Evolutionary conservation across 2,797 vertebrate genomes (phyloP).

Genomic region (Knipowitschia caucasica): DNA sequence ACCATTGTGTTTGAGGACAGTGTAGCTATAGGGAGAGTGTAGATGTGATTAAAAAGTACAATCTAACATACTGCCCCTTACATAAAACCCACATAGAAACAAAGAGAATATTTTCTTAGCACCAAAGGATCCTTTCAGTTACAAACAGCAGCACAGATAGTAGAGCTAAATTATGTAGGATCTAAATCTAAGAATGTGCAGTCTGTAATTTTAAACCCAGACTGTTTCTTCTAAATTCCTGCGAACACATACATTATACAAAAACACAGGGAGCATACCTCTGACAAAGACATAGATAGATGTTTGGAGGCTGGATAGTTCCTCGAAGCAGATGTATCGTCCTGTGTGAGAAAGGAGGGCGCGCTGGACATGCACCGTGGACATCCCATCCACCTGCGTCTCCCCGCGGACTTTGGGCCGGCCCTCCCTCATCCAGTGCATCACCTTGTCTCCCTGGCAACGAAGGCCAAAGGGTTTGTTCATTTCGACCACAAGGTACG

Average conservation of each 20-base stretch:
- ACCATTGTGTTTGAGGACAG: too few species aligned
- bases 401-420: slow-evolving; percentile 47
- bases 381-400: slow-evolving; percentile 37
- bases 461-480: slow-evolving; percentile 72
- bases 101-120: not conserved
- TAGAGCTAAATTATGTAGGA: not conserved
- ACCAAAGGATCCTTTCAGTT: not conserved
- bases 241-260: slow-evolving; percentile 1
- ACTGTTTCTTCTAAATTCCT: slow-evolving; percentile 14
- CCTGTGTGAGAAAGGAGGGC: slow-evolving; percentile 75
- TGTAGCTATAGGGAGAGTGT: too few species aligned
- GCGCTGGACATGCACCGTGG: slow-evolving; percentile 44
- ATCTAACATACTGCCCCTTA: too few species aligned
- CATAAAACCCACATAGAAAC: not conserved
- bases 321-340: slow-evolving; percentile 84
- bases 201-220: slow-evolving; percentile 12
- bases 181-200: not conserved
- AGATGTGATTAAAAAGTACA: too few species aligned
- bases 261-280: slow-evolving; percentile 81
- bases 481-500: slow-evolving; percentile 71
- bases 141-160: not conserved
- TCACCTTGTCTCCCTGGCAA: slow-evolving; percentile 72
- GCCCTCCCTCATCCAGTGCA: slow-evolving; percentile 83
- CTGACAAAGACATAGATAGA: slow-evolving; percentile 90
- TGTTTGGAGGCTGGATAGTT: slow-evolving; percentile 55